Conservation (phyloP, 2,113 vertebrate species). For the Leiothrix lutea region DNA sequence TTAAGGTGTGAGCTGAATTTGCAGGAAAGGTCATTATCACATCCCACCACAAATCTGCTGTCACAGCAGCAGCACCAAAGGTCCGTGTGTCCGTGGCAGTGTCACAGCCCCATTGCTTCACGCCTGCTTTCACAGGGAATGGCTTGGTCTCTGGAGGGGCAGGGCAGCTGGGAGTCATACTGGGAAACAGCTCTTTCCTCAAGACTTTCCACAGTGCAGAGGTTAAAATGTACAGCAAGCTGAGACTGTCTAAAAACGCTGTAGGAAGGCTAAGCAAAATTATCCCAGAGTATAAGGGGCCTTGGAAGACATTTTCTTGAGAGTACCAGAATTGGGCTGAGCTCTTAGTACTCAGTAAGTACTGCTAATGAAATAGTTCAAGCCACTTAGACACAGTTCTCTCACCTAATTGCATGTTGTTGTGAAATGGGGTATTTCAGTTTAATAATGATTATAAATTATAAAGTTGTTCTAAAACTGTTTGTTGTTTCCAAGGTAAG, state of each 20-base stretch:
- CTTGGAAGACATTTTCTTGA: not conserved
- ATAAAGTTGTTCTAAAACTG: not conserved
- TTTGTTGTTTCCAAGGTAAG: not conserved
- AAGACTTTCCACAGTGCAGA: not conserved
- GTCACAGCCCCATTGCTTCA: accelerated
- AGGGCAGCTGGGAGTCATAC: accelerated
- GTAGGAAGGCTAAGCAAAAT: not conserved
- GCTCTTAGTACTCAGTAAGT: not conserved
- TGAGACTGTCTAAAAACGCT: not conserved
- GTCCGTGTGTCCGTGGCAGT: not conserved
- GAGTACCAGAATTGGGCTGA: not conserved
- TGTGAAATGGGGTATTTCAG: not conserved
- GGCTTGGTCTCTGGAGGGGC: not conserved
- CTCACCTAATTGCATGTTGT: not conserved
- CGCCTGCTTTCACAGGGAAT: not conserved
- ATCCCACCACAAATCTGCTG: not conserved
- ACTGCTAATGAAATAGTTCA: not conserved
- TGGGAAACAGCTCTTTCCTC: not conserved
- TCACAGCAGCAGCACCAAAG: accelerated
- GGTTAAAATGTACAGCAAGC: not conserved
- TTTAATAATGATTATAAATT: not conserved
- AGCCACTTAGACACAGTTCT: not conserved
- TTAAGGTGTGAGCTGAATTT: not conserved
- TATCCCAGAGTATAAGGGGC: not conserved
- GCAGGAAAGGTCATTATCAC: not conserved